Base-by-base conservation (phyloP, 2,113 vertebrate species). In the Coracopsis vasa region DNA sequence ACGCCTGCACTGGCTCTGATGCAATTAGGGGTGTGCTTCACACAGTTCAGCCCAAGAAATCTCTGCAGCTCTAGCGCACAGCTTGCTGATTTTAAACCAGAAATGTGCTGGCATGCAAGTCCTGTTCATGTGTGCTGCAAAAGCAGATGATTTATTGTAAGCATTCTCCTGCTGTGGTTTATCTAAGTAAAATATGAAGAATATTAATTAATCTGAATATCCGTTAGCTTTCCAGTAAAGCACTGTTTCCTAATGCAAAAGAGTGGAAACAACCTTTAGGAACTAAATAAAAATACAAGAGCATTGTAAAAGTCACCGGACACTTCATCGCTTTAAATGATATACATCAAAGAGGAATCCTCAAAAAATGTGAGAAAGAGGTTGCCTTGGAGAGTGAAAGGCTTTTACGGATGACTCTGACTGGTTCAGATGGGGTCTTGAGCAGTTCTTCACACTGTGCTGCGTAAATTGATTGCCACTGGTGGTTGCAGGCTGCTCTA, bases 161-260 rank as follows among this genome's bases (percentile, higher is more conserved):
- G 29, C n/a, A 58, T 88, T 94, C 92, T 94, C 75, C 48, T 82
- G 53, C 75, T 75, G 84, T 69, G 35, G 18, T 95, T 96, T 96
- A 42, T 48, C 66, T 88, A 81, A 88, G 91, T 90, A 97, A 95
- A 94, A 85, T 83, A 90, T 80, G 29, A 93, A 94, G 44, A 87
- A 74, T 27, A 42, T 65, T 95, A 20, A 81, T 93, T 95, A 83
- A 28, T 8, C 12, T 61, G 65, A 47, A 45, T 77, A 64, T 28
- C 56, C 10, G 3, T 24, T 53, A 84, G 50, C 72, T 93, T 80
- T 71, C 47, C 94, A 92, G 45, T 18, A 31, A 61, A 88, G 18
- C 1, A 1, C 42, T 70, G n/a, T 82, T 90, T 94, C 39, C 80
- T 27, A 56, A 78, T 45, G 21, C 13, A 9, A 66, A 77, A 61